These are phyloP conservation scores for Zygothrica quintamaculata DNA, from an alignment of 2,888 invertebrate species.

Conservation along the genomic window DNA sequence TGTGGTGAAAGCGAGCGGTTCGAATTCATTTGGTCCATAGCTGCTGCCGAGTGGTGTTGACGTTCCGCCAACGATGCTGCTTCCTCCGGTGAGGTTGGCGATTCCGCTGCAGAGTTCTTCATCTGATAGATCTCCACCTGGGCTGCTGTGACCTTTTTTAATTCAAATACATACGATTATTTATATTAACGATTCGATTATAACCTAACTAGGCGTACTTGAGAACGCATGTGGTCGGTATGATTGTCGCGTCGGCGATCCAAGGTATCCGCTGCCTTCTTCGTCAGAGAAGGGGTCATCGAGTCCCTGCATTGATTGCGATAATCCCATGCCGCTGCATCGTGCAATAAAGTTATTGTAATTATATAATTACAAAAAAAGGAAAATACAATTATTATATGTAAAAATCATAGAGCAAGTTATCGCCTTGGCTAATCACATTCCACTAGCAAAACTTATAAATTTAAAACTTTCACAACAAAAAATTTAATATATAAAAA, in stretches of 20 bases:
- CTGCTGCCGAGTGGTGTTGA: conserved; percentile 84
- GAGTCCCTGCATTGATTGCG: conserved; percentile 85
- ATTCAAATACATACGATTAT: background rate
- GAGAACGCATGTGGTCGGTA: conserved; percentile 86
- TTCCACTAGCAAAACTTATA: conserved; percentile 48
- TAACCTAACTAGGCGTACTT: conserved; percentile 82
- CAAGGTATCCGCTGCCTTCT: conserved; percentile 88
- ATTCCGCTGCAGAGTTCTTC: conserved; percentile 85
- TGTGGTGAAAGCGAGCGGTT: conserved; percentile 85
- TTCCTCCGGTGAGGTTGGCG: conserved; percentile 83
- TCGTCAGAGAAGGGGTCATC: conserved; percentile 95
- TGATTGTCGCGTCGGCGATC: conserved; percentile 85
- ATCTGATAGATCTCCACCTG: conserved; percentile 85
- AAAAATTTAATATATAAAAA: conserved; percentile 32
- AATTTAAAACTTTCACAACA: conserved; percentile 8
- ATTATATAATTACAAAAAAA: conserved; percentile 27
- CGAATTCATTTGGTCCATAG: conserved; percentile 84
- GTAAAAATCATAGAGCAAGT: conserved; percentile 35
- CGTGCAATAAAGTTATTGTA: conserved; percentile 37
- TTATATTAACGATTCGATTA: background rate
- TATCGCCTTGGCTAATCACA: conserved; percentile 46
- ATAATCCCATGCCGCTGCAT: conserved; percentile 85
- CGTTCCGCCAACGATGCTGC: conserved; percentile 80
- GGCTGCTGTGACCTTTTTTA: conserved; percentile 85
- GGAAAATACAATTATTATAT: conserved; percentile 32